Evolutionary conservation across 2,113 vertebrate genomes (phyloP), one percentile per base, ranked within the genome.

Genomic region (Chionodraco myersi): DNA sequence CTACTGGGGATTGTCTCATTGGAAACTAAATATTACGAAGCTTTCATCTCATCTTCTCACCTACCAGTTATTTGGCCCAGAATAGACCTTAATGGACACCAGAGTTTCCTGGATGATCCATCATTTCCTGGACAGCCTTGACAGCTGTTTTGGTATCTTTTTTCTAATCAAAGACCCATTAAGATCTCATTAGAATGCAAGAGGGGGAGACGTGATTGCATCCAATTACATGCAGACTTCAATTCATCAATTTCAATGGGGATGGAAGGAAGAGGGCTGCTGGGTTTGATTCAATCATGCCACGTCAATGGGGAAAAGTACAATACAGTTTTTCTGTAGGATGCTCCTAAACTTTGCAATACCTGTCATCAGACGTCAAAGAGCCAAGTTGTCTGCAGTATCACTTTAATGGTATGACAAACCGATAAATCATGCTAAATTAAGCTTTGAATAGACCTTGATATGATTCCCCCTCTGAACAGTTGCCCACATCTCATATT

Each of bases 141-240:
- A 77, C 87, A 88, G 74, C 84, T 88, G 83, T 88, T 86, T 88
- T 79, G 59, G 30, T 81, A 82, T 71, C 81, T 78, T 84, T 87
- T 41, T 88, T 83, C 75, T 77, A 91, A 93, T 91, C 80, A 90
- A 87, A 53, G 59, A 58, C 82, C 86, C 75, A 93, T 92, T 91
- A 93, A 87, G 72, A 89, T 72, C 84, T 90, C 81, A 90, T 92
- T 89, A 89, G 79, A 74, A 91, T 90, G 84, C 78, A 81, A 67
- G 84, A 72, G 63, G 76, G 77, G 68, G 77, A 8, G 44, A 79
- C 72, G 73, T 75, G 84, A 87, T 82, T 84, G 75, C 73, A 86
- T 91, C 86, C 81, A 88, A 91, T 91, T 91, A 91, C 76, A 83
- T 30, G 65, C 63, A 81, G 82, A 68, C 85, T 80, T 58, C 34